Base-by-base conservation (phyloP, 1,140 invertebrate species). In the Delia radicum region DNA sequence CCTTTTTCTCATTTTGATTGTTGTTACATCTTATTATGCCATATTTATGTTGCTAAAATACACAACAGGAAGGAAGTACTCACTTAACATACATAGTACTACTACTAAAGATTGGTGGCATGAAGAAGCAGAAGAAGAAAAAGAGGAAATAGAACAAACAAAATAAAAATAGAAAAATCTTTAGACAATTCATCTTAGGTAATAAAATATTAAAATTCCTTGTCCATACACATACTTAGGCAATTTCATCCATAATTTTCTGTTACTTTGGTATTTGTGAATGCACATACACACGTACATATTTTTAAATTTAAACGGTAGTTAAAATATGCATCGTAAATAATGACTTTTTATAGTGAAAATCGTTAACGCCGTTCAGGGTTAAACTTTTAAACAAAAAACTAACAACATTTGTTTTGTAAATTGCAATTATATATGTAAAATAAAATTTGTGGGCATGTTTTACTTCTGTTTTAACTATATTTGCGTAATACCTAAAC, bases 251-350 rank as follows among this genome's bases (percentile, higher is more conserved):
- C 55, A 63, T 21, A 62, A 21, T 27, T 62, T 10, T 24, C 10
- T 62, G 24, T 10, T 1, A 8, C n/a, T 1, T 10, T 37, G 33
- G n/a, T 55, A 29, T n/a, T 29, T n/a, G 7, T 31, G 2, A 6
- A 67, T 31, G 7, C 15, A 29, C 28, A 67, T 27, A 67, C 63
- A 31, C 3, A 67, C 15, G 18, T 18, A 31, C 28, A 67, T 67
- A 69, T 33, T n/a, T 69, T 24, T 69, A 31, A n/a, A 69, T 69
- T 69, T 69, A 69, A 69, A 69, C 65, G 65, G 65, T 69, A 69
- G 65, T 69, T 69, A 69, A 69, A 69, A 13, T 69, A 33, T 33
- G 37, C 29, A 33, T 37, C 65, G 62, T 65, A 69, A 33, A 33
- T 69, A 69, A 69, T 69, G 65, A 69, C 65, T 37, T 33, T 69